Evolutionary conservation across 1,140 invertebrate species (phyloP), one percentile per base, ranked within the genome.

Genomic region (Homarus americanus): DNA sequence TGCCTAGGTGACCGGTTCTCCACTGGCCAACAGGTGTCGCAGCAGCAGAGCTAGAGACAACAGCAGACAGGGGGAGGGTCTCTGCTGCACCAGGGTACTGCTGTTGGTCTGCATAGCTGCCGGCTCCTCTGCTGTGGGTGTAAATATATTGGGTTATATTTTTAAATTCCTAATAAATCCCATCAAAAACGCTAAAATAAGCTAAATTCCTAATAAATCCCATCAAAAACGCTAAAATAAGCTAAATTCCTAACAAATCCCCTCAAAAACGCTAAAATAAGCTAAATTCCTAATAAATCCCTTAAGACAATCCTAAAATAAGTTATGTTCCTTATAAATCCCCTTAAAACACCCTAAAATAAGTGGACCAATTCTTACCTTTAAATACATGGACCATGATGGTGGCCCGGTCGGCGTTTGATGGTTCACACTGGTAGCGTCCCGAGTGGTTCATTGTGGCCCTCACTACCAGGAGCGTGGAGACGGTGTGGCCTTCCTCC

Each of bases 51-150:
- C 78, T n/a, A 32, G 41, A 53, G 24, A 34, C n/a, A 80, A 41
- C 10, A 73, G 17, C 5, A 73, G 78, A 12, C 40, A 53, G 24
- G 7, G 1, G 44, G 40, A 40, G 2, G 44, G 36, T 3, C 3
- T 24, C 32, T 28, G 82, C 49, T 36, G 58, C n/a, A 36, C 5
- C 20, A 40, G 28, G 12, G 82, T 69, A 17, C 32, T 69, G 34
- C 83, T 73, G 69, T 41, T 86, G 75, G 84, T 86, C 38, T 86
- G 84, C 84, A 86, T 86, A 20, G 84, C 84, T 86, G 84, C 84
- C 2, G 84, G 84, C n/a, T 86, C 84, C 72, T 86, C 44, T 28
- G 84, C 84, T 86, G 84, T 41, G 66, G 24, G 66, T 4, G 44
- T 49, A n/a, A n/a, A n/a, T n/a, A n/a, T n/a, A n/a, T n/a, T n/a